Percentiles rank a stretch among this genome's conserved stretches.
phyloP scores from a whole-genome alignment of 2,113 vertebrate genomes.

The Thymallus thymallus region DNA sequence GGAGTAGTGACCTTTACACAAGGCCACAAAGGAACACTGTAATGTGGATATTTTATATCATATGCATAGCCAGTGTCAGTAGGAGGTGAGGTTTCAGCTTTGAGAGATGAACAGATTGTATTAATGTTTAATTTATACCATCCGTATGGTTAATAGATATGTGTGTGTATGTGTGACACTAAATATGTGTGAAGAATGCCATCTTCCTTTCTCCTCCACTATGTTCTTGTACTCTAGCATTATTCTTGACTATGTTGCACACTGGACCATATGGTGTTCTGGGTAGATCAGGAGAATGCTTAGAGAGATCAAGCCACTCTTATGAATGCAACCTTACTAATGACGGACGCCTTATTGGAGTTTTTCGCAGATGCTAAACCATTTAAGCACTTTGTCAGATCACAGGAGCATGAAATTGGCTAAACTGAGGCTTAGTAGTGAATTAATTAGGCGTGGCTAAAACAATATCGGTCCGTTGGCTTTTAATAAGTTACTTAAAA shows the following conservation, averaged over 20 bases:
- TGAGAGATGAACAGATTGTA: too few relatives aligned
- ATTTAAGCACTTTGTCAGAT: conserved; percentile 58
- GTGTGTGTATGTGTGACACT: background rate
- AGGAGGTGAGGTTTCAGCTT: background rate
- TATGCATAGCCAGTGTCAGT: background rate
- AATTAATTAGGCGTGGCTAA: conserved; percentile 62
- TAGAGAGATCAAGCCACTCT: conserved; percentile 5
- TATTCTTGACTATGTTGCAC: background rate
- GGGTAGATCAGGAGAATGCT: conserved; percentile 22
- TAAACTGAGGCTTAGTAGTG: conserved; percentile 57
- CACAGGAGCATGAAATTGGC: conserved; percentile 68
- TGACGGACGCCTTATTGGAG: conserved; percentile 43
- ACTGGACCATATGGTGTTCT: conserved; percentile 13
- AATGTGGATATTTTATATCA: background rate
- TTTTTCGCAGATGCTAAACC: conserved; percentile 55
- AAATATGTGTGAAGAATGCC: background rate
- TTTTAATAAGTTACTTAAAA: conserved; percentile 60
- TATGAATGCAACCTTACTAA: conserved; percentile 20
- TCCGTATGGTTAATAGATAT: background rate
- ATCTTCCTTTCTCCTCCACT: too few relatives aligned
- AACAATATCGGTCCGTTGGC: conserved; percentile 47
- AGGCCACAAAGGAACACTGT: background rate
- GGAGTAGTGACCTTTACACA: conserved; percentile 2
- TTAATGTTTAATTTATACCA: too few relatives aligned
- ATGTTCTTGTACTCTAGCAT: background rate